These are phyloP conservation scores for Drosophila seguyi DNA, from an alignment of 1,140 invertebrate genomes.

Conservation along the genomic window DNA sequence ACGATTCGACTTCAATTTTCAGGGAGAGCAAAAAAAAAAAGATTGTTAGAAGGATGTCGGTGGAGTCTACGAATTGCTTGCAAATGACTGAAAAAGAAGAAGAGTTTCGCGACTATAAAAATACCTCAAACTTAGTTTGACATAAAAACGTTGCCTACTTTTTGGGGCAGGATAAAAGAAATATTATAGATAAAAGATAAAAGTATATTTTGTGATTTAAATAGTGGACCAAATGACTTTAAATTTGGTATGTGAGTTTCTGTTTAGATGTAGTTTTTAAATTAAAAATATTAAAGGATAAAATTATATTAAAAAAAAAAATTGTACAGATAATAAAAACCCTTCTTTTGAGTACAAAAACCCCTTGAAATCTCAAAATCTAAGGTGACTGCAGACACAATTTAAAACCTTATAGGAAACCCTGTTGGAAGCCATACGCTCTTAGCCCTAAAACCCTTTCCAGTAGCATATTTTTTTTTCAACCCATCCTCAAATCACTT, in stretches of 20 bases:
- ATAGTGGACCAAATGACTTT: background rate
- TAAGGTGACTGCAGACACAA: background rate
- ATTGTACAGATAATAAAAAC: background rate
- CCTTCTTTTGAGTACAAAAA: background rate
- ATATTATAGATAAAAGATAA: background rate
- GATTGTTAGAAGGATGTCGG: background rate
- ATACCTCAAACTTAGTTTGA: background rate
- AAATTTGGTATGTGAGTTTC: background rate
- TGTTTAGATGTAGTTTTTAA: background rate
- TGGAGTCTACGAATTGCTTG: conserved; percentile 31
- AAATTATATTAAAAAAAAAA: background rate
- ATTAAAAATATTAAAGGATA: background rate
- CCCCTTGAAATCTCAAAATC: no score
- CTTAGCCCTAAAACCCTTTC: conserved; percentile 19
- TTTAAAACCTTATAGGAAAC: conserved; percentile 1
- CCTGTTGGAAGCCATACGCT: conserved; percentile 16
- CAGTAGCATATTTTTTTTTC: conserved; percentile 24
- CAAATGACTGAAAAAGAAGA: conserved; percentile 32
- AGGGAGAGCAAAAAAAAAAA: background rate
- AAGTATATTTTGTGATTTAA: no score
- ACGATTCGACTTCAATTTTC: conserved; percentile 60
- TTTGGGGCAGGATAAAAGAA: background rate
- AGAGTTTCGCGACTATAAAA: background rate
- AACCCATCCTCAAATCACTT: conserved; percentile 50
- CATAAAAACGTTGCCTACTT: background rate